Evolutionary conservation across 2,797 vertebrate genomes (phyloP).

Genomic region (Lagorchestes hirsutus): DNA sequence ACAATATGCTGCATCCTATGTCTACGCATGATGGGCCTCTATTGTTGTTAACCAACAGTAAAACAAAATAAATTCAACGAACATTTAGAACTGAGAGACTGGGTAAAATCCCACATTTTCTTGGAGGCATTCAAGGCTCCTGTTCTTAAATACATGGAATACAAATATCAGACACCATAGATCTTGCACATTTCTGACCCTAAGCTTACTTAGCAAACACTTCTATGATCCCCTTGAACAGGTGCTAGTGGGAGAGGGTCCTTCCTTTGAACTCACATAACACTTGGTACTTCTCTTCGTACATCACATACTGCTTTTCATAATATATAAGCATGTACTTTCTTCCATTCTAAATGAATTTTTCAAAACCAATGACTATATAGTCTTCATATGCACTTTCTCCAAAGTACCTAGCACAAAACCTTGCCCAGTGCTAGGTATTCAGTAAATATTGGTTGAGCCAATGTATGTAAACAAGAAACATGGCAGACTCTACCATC

Average conservation of each 20-base stretch:
- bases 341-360: background rate
- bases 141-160: background rate
- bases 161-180: background rate
- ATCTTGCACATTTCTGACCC: background rate
- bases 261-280: background rate
- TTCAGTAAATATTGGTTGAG: background rate
- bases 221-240: background rate
- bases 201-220: background rate
- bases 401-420: background rate
- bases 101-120: background rate
- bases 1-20: background rate
- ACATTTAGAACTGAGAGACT: background rate
- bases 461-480: background rate
- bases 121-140: background rate
- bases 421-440: background rate
- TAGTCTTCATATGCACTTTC: background rate
- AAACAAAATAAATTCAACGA: background rate
- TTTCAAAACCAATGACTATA: background rate
- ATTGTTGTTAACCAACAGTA: background rate
- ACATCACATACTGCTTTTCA: background rate
- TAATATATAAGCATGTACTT: background rate
- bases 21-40: background rate
- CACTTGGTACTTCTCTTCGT: background rate
- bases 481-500: background rate
- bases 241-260: background rate